These are phyloP conservation scores for Astyanax mexicanus DNA, from an alignment of 2,797 vertebrate genomes.

Conservation along the genomic window DNA sequence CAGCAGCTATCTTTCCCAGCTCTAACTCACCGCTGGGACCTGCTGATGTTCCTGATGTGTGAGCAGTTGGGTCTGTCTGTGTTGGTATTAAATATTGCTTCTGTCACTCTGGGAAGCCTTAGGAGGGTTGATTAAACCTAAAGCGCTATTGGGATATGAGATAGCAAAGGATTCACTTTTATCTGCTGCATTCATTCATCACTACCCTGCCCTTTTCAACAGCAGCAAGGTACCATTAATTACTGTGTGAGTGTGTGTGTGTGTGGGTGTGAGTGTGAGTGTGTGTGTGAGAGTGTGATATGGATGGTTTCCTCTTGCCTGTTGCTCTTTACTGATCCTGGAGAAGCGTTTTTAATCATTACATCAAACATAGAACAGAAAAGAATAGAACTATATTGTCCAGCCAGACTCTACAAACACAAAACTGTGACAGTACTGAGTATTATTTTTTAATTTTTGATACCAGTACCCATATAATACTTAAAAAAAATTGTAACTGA, in stretches of 20 bases:
- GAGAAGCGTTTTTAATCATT: background rate
- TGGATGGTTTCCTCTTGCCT: background rate
- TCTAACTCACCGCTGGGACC: too few species aligned
- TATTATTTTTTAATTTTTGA: too few species aligned
- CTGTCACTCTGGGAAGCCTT: background rate
- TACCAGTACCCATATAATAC: too few species aligned
- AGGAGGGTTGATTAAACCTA: background rate
- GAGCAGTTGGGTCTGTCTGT: too few species aligned
- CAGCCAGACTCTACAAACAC: too few species aligned
- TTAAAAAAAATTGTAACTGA: too few species aligned
- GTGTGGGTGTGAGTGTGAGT: too few species aligned
- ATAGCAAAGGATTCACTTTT: background rate
- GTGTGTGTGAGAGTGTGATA: too few species aligned
- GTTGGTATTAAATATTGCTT: background rate
- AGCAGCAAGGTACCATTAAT: background rate
- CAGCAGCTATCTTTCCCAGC: too few species aligned
- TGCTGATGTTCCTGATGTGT: too few species aligned
- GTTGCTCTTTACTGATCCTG: background rate
- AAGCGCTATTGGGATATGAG: background rate
- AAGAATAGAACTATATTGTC: too few species aligned
- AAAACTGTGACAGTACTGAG: too few species aligned
- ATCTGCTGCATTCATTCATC: constrained; percentile 8
- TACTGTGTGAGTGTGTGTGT: background rate
- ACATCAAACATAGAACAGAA: background rate
- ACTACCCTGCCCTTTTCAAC: constrained; percentile 12